Evolutionary conservation across 2,888 invertebrate species (phyloP).

Genomic region (Unio delphinus): DNA sequence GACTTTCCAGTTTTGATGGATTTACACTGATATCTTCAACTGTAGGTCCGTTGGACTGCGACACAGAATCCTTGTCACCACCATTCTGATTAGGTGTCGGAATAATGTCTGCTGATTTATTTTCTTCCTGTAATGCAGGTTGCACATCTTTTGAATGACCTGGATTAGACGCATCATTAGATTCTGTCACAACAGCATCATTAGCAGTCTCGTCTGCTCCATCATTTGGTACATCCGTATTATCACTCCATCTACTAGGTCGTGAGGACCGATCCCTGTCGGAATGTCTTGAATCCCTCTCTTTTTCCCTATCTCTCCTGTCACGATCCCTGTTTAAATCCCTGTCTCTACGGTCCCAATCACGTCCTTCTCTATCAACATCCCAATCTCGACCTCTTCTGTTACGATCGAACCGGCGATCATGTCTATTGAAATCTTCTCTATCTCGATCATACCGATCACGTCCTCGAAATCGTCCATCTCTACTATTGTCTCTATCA

Average conservation of each 20-base stretch:
- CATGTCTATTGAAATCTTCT: conserved; percentile 9
- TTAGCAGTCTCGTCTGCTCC: not conserved
- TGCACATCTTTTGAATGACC: not conserved
- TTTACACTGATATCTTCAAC: no score
- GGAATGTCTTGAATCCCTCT: conserved; percentile 4
- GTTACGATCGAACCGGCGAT: conserved; percentile 9
- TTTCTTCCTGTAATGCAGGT: not conserved
- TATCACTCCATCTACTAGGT: conserved; percentile 44
- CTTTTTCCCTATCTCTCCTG: conserved; percentile 5
- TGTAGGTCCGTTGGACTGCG: no score
- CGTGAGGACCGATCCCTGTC: conserved; percentile 22
- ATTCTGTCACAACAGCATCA: conserved; percentile 3
- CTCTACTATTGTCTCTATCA: conserved; percentile 11
- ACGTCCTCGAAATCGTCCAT: conserved; percentile 1
- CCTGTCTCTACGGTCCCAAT: conserved; percentile 6
- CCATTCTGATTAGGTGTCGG: no score
- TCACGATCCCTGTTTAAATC: conserved; percentile 14
- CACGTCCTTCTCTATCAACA: conserved; percentile 6
- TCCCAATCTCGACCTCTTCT: conserved; percentile 5
- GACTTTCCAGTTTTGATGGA: not conserved
- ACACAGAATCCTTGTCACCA: no score
- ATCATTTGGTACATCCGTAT: conserved; percentile 1
- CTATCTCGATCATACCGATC: conserved; percentile 10
- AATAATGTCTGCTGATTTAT: not conserved
- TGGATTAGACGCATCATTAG: not conserved